Conservation (phyloP, 1,140 invertebrate genomes). For the Drosophila oshimai region DNA sequence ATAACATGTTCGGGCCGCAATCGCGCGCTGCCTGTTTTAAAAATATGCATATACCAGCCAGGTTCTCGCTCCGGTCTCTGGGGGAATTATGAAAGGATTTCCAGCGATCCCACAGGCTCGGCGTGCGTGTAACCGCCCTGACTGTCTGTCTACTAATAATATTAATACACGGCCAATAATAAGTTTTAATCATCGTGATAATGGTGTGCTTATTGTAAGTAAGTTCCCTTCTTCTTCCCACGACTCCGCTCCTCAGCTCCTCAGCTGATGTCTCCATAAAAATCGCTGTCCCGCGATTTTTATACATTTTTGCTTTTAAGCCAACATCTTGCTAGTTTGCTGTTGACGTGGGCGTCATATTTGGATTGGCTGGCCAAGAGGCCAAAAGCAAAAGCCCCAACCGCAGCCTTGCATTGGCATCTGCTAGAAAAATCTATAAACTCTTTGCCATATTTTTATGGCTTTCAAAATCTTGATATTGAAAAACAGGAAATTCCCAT, state of each 20-base stretch:
- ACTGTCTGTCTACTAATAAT: slow-evolving; percentile 60
- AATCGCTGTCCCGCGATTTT: slow-evolving; percentile 37
- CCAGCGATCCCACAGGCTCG: slow-evolving; percentile 36
- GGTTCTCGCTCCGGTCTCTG: background rate
- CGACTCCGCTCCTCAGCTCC: slow-evolving; percentile 4
- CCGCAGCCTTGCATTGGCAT: slow-evolving; percentile 3
- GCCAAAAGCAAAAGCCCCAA: background rate
- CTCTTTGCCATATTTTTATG: slow-evolving; percentile 28
- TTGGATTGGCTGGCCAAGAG: slow-evolving; percentile 7
- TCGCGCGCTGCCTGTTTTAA: slow-evolving; percentile 68
- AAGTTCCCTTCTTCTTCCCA: slow-evolving; percentile 17
- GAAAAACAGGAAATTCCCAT: slow-evolving; percentile 10
- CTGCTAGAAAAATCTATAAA: slow-evolving; percentile 44
- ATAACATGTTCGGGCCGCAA: slow-evolving; percentile 69
- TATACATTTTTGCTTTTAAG: slow-evolving; percentile 65
- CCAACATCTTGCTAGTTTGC: slow-evolving; percentile 18
- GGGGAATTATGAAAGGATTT: slow-evolving; percentile 69
- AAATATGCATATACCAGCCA: slow-evolving; percentile 63
- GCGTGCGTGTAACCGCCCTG: slow-evolving; percentile 44
- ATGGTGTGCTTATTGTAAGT: slow-evolving; percentile 66
- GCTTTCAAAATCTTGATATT: slow-evolving; percentile 25
- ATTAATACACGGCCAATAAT: slow-evolving; percentile 76
- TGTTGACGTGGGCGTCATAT: slow-evolving; percentile 44
- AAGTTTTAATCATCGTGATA: slow-evolving; percentile 81
- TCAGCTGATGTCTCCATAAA: slow-evolving; percentile 76